A percentile compares a stretch with the other conserved stretches of the same genome.
Evolutionary conservation across 2,888 invertebrate genomes (phyloP).

Genomic region (Rhagonycha fulva): DNA sequence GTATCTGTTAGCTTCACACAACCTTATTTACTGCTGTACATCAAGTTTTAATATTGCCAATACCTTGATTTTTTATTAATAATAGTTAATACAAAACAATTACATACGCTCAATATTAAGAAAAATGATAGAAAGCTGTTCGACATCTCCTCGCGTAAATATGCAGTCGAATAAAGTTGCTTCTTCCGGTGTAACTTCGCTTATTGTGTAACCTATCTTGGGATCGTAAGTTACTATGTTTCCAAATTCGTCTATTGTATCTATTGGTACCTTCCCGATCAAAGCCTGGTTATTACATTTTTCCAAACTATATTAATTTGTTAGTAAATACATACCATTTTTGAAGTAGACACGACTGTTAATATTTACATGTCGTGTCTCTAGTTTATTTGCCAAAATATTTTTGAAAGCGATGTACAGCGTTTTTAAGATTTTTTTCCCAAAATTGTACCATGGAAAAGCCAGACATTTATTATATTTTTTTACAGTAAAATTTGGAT

Average conservation of each 20-base stretch:
- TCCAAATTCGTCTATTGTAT: slow-evolving; percentile 20
- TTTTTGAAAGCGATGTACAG: slow-evolving; percentile 15
- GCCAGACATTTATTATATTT: no score
- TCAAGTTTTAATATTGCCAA: neutral
- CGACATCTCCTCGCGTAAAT: neutral
- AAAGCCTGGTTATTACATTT: slow-evolving; percentile 32
- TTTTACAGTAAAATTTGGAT: no score
- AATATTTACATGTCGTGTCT: slow-evolving; percentile 27
- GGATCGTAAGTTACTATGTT: slow-evolving; percentile 34
- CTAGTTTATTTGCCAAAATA: slow-evolving; percentile 10
- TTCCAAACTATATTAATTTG: slow-evolving; percentile 30
- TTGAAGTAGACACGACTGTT: slow-evolving; percentile 25
- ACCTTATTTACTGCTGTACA: neutral
- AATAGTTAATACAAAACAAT: neutral
- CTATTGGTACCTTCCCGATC: slow-evolving; percentile 34
- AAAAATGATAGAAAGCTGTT: slow-evolving; percentile 3
- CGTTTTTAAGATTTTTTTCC: neutral
- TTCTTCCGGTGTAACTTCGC: slow-evolving; percentile 14
- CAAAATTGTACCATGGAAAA: neutral
- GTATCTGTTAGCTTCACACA: neutral
- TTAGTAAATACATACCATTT: slow-evolving; percentile 34
- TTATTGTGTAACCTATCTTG: slow-evolving; percentile 37
- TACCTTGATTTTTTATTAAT: slow-evolving; percentile 4
- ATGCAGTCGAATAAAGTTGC: slow-evolving; percentile 6
- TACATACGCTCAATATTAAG: slow-evolving; percentile 26